Conservation (phyloP, 2,888 invertebrate species). For the Eurytoma californica region DNA sequence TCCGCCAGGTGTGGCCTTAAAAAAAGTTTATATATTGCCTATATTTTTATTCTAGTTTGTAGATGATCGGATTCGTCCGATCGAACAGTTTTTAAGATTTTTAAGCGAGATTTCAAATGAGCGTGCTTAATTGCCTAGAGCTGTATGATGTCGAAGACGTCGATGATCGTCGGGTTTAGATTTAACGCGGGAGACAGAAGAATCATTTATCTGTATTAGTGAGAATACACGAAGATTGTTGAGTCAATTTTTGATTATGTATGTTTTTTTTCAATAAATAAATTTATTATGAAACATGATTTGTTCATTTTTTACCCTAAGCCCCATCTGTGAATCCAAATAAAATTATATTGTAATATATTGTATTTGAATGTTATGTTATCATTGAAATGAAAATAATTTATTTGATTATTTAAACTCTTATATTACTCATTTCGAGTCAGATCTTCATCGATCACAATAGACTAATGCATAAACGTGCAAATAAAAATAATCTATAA, state of each 20-base stretch:
- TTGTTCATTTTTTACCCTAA: neutral
- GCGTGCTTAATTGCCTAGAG: neutral
- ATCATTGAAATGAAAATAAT: too few species aligned
- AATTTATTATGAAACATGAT: neutral
- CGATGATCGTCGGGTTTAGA: neutral
- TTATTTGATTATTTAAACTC: too few species aligned
- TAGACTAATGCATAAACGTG: too few species aligned
- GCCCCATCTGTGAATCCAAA: too few species aligned
- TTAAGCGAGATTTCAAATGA: neutral
- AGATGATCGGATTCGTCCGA: neutral
- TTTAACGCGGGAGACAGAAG: neutral
- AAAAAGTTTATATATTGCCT: slow-evolving; percentile 2
- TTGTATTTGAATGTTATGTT: too few species aligned
- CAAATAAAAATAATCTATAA: too few species aligned
- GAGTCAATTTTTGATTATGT: neutral
- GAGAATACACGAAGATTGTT: neutral
- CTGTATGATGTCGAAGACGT: neutral
- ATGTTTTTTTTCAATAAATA: slow-evolving; percentile 17
- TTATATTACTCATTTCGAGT: too few species aligned
- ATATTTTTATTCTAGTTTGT: slow-evolving; percentile 22
- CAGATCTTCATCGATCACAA: too few species aligned
- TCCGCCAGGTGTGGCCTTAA: neutral
- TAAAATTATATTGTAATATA: too few species aligned
- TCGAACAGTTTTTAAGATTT: neutral
- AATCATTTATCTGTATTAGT: neutral